Conservation (phyloP, 2,797 vertebrate species). For the Vultur gryphus region DNA sequence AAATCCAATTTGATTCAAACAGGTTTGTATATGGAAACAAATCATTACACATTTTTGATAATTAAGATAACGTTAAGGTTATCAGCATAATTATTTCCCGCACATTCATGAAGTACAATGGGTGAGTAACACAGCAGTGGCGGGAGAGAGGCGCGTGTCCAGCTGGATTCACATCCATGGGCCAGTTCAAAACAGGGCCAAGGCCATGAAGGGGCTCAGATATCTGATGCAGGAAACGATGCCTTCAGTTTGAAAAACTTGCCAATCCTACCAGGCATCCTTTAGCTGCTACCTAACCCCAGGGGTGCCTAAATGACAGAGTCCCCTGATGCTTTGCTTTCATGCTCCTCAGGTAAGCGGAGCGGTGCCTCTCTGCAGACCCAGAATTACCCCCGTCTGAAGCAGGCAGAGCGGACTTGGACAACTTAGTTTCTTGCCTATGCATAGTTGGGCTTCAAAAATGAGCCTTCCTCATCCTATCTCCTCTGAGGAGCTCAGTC, state of each 20-base stretch:
- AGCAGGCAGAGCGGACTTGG: not conserved
- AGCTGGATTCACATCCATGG: not conserved
- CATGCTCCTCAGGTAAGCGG: not conserved
- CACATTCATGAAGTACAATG: not conserved
- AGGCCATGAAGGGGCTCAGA: not conserved
- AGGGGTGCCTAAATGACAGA: accelerated
- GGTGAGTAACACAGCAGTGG: not conserved
- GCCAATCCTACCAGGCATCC: not conserved
- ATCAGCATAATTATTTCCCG: not conserved
- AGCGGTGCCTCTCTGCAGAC: not conserved
- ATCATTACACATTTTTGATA: not conserved
- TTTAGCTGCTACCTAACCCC: not conserved
- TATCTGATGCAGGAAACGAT: not conserved
- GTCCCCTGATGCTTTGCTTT: not conserved
- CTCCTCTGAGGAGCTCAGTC: not conserved
- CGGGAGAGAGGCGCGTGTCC: not conserved
- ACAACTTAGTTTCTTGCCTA: not conserved
- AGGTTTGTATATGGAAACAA: not conserved
- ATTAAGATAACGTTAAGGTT: not conserved
- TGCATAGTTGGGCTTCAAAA: not conserved
- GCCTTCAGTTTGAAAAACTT: not conserved
- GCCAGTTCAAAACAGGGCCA: not conserved
- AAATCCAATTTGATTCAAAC: not conserved
- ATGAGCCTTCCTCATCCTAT: not conserved
- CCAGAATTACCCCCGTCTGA: not conserved